A percentile compares a stretch with the other conserved stretches of the same genome.
phyloP scores from a whole-genome alignment of 2,113 vertebrate genomes.

The Upupa epops region DNA sequence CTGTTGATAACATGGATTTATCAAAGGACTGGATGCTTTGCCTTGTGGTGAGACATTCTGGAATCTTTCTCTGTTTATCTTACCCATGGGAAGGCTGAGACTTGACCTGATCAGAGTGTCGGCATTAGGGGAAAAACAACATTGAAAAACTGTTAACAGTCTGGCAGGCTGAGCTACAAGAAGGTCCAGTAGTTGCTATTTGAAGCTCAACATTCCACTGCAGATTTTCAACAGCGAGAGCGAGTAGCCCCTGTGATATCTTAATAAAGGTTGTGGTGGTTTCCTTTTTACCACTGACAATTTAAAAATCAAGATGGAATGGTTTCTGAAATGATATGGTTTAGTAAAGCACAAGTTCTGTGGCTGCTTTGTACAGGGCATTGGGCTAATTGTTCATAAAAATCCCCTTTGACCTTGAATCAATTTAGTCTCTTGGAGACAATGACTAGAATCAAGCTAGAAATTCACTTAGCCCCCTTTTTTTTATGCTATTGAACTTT shows the following conservation, averaged over 20 bases:
- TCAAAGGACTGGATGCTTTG: slow-evolving; percentile 44
- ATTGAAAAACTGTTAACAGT: slow-evolving; percentile 43
- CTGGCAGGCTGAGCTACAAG: slow-evolving; percentile 19
- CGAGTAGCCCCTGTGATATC: slow-evolving; percentile 36
- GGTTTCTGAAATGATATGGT: slow-evolving; percentile 53
- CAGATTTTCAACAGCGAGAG: slow-evolving; percentile 41
- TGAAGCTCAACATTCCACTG: slow-evolving; percentile 51
- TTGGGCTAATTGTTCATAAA: slow-evolving; percentile 25
- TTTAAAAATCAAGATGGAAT: slow-evolving; percentile 52
- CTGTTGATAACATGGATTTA: slow-evolving; percentile 42
- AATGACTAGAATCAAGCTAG: background rate
- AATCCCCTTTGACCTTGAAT: slow-evolving; percentile 13
- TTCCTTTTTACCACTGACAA: background rate
- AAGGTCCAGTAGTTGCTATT: slow-evolving; percentile 50
- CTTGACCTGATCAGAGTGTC: slow-evolving; percentile 52
- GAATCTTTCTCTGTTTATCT: slow-evolving; percentile 57
- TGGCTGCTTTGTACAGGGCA: slow-evolving; percentile 14
- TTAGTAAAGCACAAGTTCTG: slow-evolving; percentile 32
- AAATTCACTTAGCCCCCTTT: accelerated
- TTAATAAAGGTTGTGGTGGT: slow-evolving; percentile 51
- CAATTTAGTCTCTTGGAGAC: background rate
- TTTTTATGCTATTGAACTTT: background rate
- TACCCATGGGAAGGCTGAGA: slow-evolving; percentile 19
- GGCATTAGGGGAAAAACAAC: background rate
- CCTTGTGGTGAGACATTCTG: slow-evolving; percentile 54